Evolutionary conservation across 1,140 invertebrate species (phyloP), one percentile per base, ranked within the genome.

Genomic region (Drosophila eugracilis): DNA sequence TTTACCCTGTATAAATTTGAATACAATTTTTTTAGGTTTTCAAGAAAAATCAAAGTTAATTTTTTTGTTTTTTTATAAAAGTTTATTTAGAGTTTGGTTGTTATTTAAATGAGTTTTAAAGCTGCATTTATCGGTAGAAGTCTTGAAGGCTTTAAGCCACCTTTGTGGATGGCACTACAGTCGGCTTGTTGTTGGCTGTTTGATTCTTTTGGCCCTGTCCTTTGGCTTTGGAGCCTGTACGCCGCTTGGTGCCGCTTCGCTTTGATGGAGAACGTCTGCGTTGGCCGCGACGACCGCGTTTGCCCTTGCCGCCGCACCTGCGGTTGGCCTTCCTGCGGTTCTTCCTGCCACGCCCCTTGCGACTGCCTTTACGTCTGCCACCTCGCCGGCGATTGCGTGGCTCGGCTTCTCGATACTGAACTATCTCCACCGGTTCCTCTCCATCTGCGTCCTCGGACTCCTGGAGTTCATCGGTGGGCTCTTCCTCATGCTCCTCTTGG

Each of bases 281-380:
- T 12, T 30, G 52, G 36, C 72, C 58, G 21, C 78, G 59, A 1
- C 65, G 48, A 2, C 63, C 59, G 3, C 63, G 65, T 12, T 19
- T 39, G 15, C 71, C 34, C 14, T 37, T 41, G 15, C 30, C 30
- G 10, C 67, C 53, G 32, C 69, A 69, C 12, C 66, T 48, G 5
- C 69, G 66, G 7, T 69, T 70, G 15, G 53, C 60, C 26, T 62
- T 41, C 41, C 62, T 74, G 22, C 34, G 42, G 9, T 37, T 52
- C 3, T 44, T 59, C 12, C 48, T 21, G 15, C 72, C 65, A 12
- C 77, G 78, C 17, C 37, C 41, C 21, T 12, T 75, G n/a, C 67
- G 26, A 2, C 59, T 39, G n/a, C 30, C n/a, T 9, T 52, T 42
- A 3, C 76, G 71, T 14, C 45, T 42, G 19, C 14, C 26, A 0